These are phyloP conservation scores for Neomorphus geoffroyi DNA, from an alignment of 2,797 vertebrate species.

Conservation along the genomic window DNA sequence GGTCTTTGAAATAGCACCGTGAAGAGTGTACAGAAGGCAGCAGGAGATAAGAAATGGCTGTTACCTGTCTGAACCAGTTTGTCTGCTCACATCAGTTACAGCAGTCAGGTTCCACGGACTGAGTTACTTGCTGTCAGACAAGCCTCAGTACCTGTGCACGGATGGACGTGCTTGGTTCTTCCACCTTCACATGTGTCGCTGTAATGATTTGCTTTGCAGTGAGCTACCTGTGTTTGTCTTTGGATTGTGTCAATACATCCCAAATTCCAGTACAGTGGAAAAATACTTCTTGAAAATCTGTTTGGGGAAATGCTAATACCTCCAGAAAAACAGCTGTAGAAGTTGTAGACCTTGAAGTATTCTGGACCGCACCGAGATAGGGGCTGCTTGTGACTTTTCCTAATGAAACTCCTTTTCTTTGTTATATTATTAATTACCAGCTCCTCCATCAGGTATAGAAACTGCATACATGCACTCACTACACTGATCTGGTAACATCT, in stretches of 20 bases:
- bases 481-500: not conserved
- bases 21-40: rapidly evolving
- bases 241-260: not conserved
- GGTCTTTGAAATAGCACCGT: not conserved
- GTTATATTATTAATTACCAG: not conserved
- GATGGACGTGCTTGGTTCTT: rapidly evolving
- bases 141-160: not conserved
- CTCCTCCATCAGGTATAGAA: not conserved
- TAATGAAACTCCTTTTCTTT: not conserved
- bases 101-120: rapidly evolving
- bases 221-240: rapidly evolving
- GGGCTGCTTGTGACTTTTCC: not conserved
- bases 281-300: not conserved
- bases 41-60: not conserved
- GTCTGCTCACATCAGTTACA: not conserved
- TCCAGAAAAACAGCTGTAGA: not conserved
- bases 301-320: not conserved
- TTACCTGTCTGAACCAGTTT: not conserved
- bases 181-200: rapidly evolving
- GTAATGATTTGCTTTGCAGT: not conserved
- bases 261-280: not conserved
- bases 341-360: not conserved
- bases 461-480: rapidly evolving
- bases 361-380: not conserved
- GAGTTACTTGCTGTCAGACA: rapidly evolving